A percentile compares a stretch with the other conserved stretches of the same genome.
These are phyloP conservation scores for Spinus olivaceus DNA, from an alignment of 2,797 vertebrate species.

Conservation along the genomic window DNA sequence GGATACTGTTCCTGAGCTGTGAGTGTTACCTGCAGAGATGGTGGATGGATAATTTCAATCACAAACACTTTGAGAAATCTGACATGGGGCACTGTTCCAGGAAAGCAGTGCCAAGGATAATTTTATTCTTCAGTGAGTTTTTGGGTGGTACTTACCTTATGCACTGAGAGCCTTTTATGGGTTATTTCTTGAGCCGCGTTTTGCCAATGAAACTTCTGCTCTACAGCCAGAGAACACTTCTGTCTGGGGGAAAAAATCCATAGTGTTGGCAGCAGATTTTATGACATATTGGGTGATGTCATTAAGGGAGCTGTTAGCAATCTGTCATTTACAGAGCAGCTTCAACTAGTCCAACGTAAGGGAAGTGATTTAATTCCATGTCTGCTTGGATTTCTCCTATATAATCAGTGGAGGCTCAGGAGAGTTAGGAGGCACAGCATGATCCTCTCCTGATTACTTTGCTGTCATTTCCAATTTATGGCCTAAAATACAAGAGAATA, in stretches of 20 bases:
- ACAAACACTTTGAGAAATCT: conserved; percentile 14
- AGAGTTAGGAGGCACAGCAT: conserved; percentile 22
- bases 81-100: neutral
- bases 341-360: neutral
- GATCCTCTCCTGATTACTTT: conserved; percentile 36
- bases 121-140: conserved; percentile 28
- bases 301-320: conserved; percentile 62
- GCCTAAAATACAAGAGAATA: neutral
- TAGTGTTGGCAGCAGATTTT: conserved; percentile 52
- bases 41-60: conserved; percentile 35
- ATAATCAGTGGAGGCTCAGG: conserved; percentile 8
- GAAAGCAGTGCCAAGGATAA: conserved; percentile 2
- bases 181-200: conserved; percentile 20
- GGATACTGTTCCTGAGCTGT: neutral
- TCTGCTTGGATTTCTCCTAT: conserved; percentile 49
- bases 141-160: conserved; percentile 19
- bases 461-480: conserved; percentile 30
- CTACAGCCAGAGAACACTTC: conserved; percentile 15
- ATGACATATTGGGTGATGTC: conserved; percentile 68
- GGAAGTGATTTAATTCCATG: conserved; percentile 49
- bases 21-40: conserved; percentile 22
- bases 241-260: neutral
- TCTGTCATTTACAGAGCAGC: conserved; percentile 58
- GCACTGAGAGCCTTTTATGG: neutral
- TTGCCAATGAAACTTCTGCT: conserved; percentile 17